Evolutionary conservation across 2,113 vertebrate species (phyloP).

Genomic region (Engystomops pustulosus): DNA sequence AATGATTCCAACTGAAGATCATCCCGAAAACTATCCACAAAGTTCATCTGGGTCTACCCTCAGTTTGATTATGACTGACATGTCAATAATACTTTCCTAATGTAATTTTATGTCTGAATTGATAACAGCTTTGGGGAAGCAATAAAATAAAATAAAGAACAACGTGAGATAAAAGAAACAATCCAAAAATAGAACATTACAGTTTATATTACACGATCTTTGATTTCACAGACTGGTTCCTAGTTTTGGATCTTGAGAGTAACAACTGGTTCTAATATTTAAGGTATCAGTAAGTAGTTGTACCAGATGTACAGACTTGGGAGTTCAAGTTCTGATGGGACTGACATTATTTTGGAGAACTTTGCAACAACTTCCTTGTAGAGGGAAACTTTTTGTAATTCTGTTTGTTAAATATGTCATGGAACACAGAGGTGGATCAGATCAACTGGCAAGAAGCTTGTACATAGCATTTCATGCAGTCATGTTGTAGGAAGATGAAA

Average conservation of each 20-base stretch:
- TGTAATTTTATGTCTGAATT: constrained; percentile 56
- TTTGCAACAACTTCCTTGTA: constrained; percentile 38
- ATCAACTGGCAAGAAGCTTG: constrained; percentile 27
- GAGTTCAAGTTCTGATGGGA: constrained; percentile 24
- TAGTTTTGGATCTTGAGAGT: constrained; percentile 29
- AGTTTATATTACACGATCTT: constrained; percentile 51
- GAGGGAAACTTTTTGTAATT: constrained; percentile 43
- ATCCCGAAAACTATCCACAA: constrained; percentile 24
- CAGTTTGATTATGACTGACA: constrained; percentile 33
- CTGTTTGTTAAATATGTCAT: constrained; percentile 45
- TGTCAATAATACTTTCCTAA: constrained; percentile 49
- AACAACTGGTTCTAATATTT: constrained; percentile 58
- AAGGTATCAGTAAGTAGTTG: constrained; percentile 44
- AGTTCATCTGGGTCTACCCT: constrained; percentile 49
- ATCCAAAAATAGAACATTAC: constrained; percentile 44
- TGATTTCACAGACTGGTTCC: constrained; percentile 40
- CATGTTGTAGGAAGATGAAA: neutral
- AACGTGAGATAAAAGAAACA: constrained; percentile 47
- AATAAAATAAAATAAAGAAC: constrained; percentile 55
- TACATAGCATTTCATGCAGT: neutral
- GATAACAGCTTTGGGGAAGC: constrained; percentile 54
- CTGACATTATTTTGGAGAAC: constrained; percentile 40
- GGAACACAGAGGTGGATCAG: constrained; percentile 25
- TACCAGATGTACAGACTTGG: constrained; percentile 48
- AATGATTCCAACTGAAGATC: neutral